phyloP scores from a whole-genome alignment of 2,888 invertebrate species.

The Callimorpha dominula region DNA sequence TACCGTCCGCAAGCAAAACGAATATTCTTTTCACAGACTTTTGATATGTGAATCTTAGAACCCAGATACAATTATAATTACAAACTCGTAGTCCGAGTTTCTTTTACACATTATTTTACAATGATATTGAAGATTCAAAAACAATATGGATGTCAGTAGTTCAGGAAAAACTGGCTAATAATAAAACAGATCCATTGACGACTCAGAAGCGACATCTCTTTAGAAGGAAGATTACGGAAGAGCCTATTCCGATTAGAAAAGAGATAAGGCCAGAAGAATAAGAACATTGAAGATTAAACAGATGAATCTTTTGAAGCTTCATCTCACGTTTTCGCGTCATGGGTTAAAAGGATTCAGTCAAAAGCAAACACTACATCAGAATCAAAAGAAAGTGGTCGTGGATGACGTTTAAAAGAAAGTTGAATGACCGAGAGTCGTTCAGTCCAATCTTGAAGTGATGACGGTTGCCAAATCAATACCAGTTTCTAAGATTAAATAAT shows the following conservation, averaged over 20 bases:
- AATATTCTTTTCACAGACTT: neutral
- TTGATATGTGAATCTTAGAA: neutral
- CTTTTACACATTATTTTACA: neutral
- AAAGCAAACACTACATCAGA: neutral
- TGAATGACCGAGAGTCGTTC: slow-evolving; percentile 7
- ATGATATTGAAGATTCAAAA: neutral
- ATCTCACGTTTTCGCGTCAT: neutral
- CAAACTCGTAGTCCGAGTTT: too few relatives aligned
- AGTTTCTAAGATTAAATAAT: slow-evolving; percentile 4
- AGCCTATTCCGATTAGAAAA: too few relatives aligned
- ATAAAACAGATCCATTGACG: neutral
- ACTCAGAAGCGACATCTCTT: neutral
- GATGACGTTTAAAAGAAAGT: neutral
- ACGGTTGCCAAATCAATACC: slow-evolving; percentile 8
- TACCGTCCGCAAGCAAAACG: too few relatives aligned
- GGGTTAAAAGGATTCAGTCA: neutral
- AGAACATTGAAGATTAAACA: neutral
- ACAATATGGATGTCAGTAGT: too few relatives aligned
- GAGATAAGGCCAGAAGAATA: neutral
- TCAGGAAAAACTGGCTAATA: neutral
- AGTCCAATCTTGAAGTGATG: neutral
- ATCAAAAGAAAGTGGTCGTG: neutral
- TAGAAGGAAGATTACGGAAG: neutral
- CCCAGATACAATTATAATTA: neutral
- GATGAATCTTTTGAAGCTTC: neutral